phyloP scores from a whole-genome alignment of 1,140 invertebrate genomes.

The Pachyrhynchus sulphureomaculatus region DNA sequence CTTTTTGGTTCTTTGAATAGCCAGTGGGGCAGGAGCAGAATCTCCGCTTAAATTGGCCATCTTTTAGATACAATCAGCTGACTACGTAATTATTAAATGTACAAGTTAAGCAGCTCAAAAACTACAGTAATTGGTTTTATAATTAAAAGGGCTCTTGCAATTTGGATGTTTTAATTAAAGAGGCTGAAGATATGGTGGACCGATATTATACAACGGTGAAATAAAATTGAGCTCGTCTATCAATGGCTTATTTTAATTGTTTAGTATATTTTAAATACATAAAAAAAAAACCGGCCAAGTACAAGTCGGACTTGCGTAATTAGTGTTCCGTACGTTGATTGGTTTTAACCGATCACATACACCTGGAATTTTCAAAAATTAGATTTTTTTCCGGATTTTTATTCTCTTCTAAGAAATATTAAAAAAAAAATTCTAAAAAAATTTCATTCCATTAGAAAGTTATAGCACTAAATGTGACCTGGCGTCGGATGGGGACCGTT shows the following conservation, averaged over 20 bases:
- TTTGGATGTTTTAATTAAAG: conserved; percentile 46
- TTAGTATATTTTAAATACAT: no score
- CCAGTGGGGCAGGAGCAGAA: conserved; percentile 9
- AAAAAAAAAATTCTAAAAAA: no score
- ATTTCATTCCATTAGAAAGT: no score
- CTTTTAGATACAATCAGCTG: conserved; percentile 43
- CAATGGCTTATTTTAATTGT: conserved; percentile 26
- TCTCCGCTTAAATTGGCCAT: conserved; percentile 38
- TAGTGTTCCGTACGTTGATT: no score
- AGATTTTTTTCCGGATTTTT: no score
- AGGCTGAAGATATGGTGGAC: conserved; percentile 17
- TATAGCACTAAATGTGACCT: no score
- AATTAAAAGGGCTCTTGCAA: conserved; percentile 45
- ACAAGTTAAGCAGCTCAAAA: conserved; percentile 45
- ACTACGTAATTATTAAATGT: conserved; percentile 44
- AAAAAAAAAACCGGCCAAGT: no score
- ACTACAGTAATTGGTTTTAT: conserved; percentile 43
- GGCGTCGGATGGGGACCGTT: no score
- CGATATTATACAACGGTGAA: conserved; percentile 15
- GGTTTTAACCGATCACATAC: no score
- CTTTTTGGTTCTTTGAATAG: conserved; percentile 21
- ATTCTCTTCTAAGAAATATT: no score
- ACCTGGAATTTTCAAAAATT: no score
- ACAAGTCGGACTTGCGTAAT: no score
- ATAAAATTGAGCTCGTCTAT: conserved; percentile 32